These are phyloP conservation scores for Artibeus lituratus DNA, from an alignment of 2,797 vertebrate genomes.

Conservation along the genomic window DNA sequence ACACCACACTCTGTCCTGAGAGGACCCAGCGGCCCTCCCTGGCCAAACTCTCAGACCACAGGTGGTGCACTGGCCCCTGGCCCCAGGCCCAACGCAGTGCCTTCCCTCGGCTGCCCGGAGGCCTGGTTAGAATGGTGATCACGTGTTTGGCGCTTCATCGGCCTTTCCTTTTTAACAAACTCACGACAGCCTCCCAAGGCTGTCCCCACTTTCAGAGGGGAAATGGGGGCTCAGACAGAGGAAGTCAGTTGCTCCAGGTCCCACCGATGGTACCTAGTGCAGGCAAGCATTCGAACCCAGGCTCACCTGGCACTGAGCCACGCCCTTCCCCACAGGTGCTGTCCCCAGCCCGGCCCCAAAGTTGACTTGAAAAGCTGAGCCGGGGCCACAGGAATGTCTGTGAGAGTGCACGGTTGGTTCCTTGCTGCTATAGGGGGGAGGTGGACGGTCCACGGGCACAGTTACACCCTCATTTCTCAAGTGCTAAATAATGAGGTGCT, in stretches of 20 bases:
- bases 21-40: neutral
- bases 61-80: neutral
- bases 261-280: neutral
- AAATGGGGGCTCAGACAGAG: neutral
- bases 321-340: neutral
- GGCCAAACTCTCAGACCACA: neutral
- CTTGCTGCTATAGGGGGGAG: neutral
- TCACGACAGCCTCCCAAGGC: too few species aligned
- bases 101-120: neutral
- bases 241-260: neutral
- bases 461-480: neutral
- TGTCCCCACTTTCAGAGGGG: neutral
- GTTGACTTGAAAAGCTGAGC: neutral
- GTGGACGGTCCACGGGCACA: neutral
- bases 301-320: neutral
- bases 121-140: neutral
- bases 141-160: neutral
- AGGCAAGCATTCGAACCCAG: neutral
- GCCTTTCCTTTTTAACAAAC: neutral
- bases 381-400: neutral
- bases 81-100: neutral
- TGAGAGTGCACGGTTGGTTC: fast-evolving
- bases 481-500: neutral
- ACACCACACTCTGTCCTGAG: neutral
- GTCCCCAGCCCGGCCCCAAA: neutral